phyloP scores from a whole-genome alignment of 2,888 invertebrate genomes.

The Hirtodrosophila cameraria region DNA sequence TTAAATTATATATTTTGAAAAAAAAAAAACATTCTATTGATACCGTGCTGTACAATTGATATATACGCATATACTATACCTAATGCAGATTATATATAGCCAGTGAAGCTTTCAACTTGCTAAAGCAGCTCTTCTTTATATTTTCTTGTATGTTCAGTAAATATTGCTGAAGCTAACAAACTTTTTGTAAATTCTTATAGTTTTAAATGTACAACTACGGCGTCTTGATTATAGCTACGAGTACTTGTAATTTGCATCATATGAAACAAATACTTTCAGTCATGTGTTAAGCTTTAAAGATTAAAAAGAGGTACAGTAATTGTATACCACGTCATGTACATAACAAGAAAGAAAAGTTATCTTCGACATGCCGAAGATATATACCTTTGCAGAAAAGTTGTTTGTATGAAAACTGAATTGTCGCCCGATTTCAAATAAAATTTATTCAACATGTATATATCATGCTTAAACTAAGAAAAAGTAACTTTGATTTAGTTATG shows the following conservation, averaged over 20 bases:
- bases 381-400: too few species aligned
- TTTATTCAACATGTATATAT: too few species aligned
- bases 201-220: not conserved
- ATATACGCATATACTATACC: constrained; percentile 17
- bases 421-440: too few species aligned
- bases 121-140: not conserved
- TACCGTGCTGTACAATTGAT: not conserved
- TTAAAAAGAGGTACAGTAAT: too few species aligned
- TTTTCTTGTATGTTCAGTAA: not conserved
- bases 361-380: too few species aligned
- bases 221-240: not conserved
- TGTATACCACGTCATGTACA: too few species aligned
- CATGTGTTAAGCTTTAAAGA: not conserved
- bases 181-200: not conserved
- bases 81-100: constrained; percentile 16
- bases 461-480: too few species aligned
- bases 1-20: too few species aligned
- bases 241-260: not conserved
- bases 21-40: not conserved
- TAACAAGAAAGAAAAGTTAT: too few species aligned
- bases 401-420: too few species aligned
- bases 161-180: constrained; percentile 4
- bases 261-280: constrained; percentile 12
- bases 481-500: too few species aligned
- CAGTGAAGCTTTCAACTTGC: not conserved